These are phyloP conservation scores for Clarias gariepinus DNA, from an alignment of 2,113 vertebrate genomes.

Conservation along the genomic window DNA sequence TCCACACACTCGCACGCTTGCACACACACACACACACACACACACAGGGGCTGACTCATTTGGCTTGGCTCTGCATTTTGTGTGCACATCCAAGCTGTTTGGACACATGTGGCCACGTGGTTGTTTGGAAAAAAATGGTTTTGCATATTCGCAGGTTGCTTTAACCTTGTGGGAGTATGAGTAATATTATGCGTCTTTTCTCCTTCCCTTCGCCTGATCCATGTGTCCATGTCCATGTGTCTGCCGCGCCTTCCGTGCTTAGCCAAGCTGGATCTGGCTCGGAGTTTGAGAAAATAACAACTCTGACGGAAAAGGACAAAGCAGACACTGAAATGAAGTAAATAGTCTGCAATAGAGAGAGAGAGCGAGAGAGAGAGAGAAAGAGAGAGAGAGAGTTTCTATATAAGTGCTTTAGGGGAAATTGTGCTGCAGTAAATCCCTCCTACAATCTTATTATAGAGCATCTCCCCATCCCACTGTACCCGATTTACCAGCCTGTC, in stretches of 20 bases:
- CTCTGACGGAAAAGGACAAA: background rate
- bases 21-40: constrained; percentile 2
- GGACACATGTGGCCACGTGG: background rate
- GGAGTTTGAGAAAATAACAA: constrained; percentile 16
- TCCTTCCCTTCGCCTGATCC: background rate
- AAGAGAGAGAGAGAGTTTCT: constrained; percentile 63
- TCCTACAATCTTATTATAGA: constrained; percentile 76
- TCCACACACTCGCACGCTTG: background rate
- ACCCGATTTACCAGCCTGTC: constrained; percentile 20
- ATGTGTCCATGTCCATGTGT: background rate
- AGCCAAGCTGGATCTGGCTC: background rate
- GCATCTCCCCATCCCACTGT: constrained; percentile 51
- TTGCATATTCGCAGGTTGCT: constrained; percentile 24
- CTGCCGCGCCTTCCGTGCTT: background rate
- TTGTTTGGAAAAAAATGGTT: background rate
- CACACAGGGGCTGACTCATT: constrained; percentile 8
- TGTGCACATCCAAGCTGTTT: constrained; percentile 8
- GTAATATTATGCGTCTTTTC: background rate
- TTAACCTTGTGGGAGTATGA: constrained; percentile 15
- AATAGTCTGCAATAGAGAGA: constrained; percentile 22
- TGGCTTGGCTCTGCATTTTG: constrained; percentile 11
- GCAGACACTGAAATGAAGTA: constrained; percentile 25
- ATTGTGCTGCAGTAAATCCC: constrained; percentile 79
- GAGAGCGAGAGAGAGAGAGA: constrained; percentile 38
- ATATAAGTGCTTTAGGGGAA: constrained; percentile 76